phyloP scores from a whole-genome alignment of 2,888 invertebrate genomes.

The Sminthurinus aureus region DNA sequence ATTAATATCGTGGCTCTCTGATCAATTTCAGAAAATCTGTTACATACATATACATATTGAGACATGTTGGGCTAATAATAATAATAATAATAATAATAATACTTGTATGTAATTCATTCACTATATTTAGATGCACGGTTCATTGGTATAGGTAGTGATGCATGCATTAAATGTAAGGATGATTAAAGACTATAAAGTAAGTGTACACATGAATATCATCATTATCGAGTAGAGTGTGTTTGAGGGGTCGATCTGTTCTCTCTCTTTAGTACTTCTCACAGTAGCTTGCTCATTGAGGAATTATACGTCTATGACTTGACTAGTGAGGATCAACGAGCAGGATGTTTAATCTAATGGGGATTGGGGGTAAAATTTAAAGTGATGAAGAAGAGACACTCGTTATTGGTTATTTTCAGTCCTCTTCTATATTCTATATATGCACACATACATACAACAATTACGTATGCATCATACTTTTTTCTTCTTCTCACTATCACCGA shows the following conservation, averaged over 20 bases:
- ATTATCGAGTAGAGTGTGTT: background rate
- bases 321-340: constrained; percentile 6
- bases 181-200: background rate
- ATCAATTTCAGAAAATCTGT: constrained; percentile 33
- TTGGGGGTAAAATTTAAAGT: constrained; percentile 9
- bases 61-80: background rate
- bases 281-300: background rate
- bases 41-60: background rate
- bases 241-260: constrained; percentile 2
- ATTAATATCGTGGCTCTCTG: background rate
- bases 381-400: background rate
- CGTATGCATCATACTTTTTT: background rate
- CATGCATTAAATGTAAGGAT: too few species aligned
- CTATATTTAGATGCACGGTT: too few species aligned
- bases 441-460: background rate
- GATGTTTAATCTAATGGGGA: constrained; percentile 24
- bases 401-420: background rate
- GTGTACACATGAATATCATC: background rate
- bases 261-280: background rate
- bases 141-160: too few species aligned
- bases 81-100: too few species aligned
- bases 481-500: background rate
- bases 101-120: too few species aligned
- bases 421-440: background rate
- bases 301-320: background rate